Evolutionary conservation across 2,888 invertebrate genomes (phyloP), one percentile per base, ranked within the genome.

Genomic region (Podabrus alpinus): DNA sequence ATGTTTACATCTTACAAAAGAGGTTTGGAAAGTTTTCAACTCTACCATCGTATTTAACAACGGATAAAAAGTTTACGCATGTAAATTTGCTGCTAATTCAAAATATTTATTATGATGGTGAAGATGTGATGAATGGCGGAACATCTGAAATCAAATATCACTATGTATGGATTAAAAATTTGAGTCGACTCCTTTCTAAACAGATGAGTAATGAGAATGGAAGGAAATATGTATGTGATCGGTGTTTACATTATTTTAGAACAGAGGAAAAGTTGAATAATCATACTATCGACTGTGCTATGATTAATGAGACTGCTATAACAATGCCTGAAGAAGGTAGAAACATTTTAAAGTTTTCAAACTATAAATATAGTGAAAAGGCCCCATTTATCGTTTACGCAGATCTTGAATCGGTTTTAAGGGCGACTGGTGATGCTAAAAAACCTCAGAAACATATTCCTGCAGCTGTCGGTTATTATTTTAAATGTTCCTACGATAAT

Each of bases 171-270:
- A 77, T 79, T 15, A 76, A 73, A 19, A 68, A 78, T 75, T 29
- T 80, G 5, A 78, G 78, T 9, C 16, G 76, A 15, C 68, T 79
- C 16, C 19, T 79, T 3, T 59, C 73, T 9, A 19, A 16, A 7
- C 59, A 71, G 64, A 11, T 69, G 15, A 45, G 45, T 25, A 74
- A 72, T 75, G 24, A 66, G 16, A 11, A 16, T 9, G 9, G 13
- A 19, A 67, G 69, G 69, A 71, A 74, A 69, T 70, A 66, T 59
- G 21, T 76, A 15, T 73, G 76, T 59, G 79, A 80, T 78, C 64
- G 78, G 67, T 81, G 79, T 72, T 59, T 81, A 15, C 75, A 79
- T 64, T 79, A 80, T 68, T 82, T 80, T 72, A 2, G 7, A 68
- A 11, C 75, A 16, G 59, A 69, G 25, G 59, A 69, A 15, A 68